A percentile compares a stretch with the other conserved stretches of the same genome.
Evolutionary conservation across 1,140 invertebrate genomes (phyloP).

Genomic region (Conus ventricosus): DNA sequence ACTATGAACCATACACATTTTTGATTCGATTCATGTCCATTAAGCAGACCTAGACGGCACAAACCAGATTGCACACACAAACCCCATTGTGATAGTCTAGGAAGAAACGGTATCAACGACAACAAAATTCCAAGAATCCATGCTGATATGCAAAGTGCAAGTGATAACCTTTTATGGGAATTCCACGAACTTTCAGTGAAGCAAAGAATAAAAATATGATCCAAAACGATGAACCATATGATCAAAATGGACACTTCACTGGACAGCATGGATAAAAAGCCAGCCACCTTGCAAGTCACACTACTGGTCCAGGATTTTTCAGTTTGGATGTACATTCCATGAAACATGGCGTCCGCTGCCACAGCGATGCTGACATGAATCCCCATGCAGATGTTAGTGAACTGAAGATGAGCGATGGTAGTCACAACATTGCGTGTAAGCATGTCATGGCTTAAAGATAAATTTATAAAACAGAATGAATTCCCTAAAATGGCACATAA

Average conservation of each 20-base stretch:
- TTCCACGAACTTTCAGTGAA: slow-evolving; percentile 48
- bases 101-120: slow-evolving; percentile 41
- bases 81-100: slow-evolving; percentile 40
- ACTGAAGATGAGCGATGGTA: slow-evolving; percentile 54
- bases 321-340: slow-evolving; percentile 52
- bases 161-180: slow-evolving; percentile 12
- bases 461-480: neutral
- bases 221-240: slow-evolving; percentile 57
- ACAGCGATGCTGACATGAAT: slow-evolving; percentile 62
- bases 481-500: neutral
- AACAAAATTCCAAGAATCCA: slow-evolving; percentile 49
- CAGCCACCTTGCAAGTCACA: slow-evolving; percentile 51
- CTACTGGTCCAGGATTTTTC: slow-evolving; percentile 56
- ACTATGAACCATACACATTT: slow-evolving; percentile 42
- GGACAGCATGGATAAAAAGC: slow-evolving; percentile 58
- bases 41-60: slow-evolving; percentile 47
- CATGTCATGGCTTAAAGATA: too few species aligned
- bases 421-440: slow-evolving; percentile 20
- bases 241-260: slow-evolving; percentile 57
- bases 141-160: neutral
- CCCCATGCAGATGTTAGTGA: slow-evolving; percentile 65
- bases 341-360: slow-evolving; percentile 49
- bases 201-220: slow-evolving; percentile 53
- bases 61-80: slow-evolving; percentile 53
- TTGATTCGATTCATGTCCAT: slow-evolving; percentile 34